These are phyloP conservation scores for Acleris literana DNA, from an alignment of 2,888 invertebrate species.

Conservation along the genomic window DNA sequence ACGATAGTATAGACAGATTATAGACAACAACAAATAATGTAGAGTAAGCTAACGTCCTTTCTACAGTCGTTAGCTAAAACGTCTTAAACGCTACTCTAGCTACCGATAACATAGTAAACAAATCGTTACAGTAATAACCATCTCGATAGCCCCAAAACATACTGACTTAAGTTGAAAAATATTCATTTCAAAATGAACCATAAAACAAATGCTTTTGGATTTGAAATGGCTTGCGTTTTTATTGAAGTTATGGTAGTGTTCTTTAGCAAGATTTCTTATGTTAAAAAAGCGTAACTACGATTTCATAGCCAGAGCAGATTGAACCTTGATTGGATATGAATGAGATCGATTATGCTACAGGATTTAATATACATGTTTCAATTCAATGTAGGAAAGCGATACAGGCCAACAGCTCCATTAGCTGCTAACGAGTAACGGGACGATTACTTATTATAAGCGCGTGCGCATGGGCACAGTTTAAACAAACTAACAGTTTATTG, in stretches of 20 bases:
- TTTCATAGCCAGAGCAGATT: neutral
- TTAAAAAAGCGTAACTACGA: no score
- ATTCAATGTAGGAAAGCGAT: no score
- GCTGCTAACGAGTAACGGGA: conserved; percentile 17
- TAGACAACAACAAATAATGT: neutral
- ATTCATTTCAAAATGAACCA: no score
- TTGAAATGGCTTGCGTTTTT: no score
- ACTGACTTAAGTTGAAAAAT: no score
- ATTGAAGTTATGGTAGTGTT: no score
- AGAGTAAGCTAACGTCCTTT: neutral
- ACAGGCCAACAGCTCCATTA: conserved; percentile 23
- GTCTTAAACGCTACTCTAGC: neutral
- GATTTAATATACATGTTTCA: no score
- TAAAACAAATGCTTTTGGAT: no score
- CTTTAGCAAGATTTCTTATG: no score
- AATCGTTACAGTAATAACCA: conserved; percentile 9
- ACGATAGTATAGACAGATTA: no score
- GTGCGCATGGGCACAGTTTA: conserved; percentile 9
- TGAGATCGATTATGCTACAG: no score
- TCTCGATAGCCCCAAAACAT: neutral
- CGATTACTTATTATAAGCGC: neutral
- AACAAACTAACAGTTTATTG: neutral
- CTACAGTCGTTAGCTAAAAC: neutral
- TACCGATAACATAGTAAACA: conserved; percentile 16
- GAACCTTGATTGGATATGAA: no score